Evolutionary conservation across 2,888 invertebrate genomes (phyloP).

Genomic region (Merodon equestris): DNA sequence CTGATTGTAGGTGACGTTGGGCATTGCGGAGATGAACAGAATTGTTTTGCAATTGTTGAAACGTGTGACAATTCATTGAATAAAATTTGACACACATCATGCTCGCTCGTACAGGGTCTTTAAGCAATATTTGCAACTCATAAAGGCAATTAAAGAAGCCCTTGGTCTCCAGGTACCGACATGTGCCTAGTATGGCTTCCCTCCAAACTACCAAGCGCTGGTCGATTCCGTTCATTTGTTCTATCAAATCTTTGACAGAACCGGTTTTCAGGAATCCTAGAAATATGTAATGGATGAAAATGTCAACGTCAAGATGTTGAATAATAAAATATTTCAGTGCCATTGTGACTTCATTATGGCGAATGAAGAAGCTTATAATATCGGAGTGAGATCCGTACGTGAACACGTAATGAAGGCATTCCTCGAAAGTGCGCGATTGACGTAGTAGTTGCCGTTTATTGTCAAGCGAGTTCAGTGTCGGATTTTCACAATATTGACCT

Average conservation of each 20-base stretch:
- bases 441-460: slow-evolving; percentile 56
- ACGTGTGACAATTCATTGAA: slow-evolving; percentile 81
- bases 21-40: slow-evolving; percentile 81
- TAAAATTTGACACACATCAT: slow-evolving; percentile 90
- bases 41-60: slow-evolving; percentile 80
- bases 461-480: slow-evolving; percentile 43
- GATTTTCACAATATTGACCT: slow-evolving; percentile 79
- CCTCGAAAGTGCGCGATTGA: slow-evolving; percentile 83
- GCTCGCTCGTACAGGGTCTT: slow-evolving; percentile 87
- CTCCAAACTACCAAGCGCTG: slow-evolving; percentile 85
- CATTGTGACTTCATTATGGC: slow-evolving; percentile 84
- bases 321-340: slow-evolving; percentile 86
- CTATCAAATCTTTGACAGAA: slow-evolving; percentile 82
- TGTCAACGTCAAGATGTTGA: slow-evolving; percentile 84
- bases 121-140: slow-evolving; percentile 85
- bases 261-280: slow-evolving; percentile 85
- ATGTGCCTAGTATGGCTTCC: slow-evolving; percentile 84
- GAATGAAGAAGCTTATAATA: slow-evolving; percentile 87
- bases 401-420: slow-evolving; percentile 89
- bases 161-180: slow-evolving; percentile 85
- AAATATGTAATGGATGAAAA: slow-evolving; percentile 86
- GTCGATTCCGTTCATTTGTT: slow-evolving; percentile 84
- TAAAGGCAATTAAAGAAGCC: slow-evolving; percentile 86
- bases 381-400: slow-evolving; percentile 89
- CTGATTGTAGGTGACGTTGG: slow-evolving; percentile 83